These are phyloP conservation scores for Leucophenga maculata DNA, from an alignment of 2,888 invertebrate genomes.

Conservation along the genomic window DNA sequence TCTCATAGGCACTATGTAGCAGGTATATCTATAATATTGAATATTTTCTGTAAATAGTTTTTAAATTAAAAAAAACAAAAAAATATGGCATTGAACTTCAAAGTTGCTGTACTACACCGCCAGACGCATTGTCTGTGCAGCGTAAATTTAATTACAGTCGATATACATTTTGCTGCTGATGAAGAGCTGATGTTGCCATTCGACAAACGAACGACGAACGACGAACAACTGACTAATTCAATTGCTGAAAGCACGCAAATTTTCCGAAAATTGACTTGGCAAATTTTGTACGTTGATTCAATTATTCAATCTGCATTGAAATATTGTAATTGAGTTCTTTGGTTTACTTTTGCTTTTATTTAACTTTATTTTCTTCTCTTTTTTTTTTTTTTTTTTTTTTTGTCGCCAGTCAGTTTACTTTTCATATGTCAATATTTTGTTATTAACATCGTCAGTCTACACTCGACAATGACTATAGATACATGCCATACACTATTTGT, in stretches of 20 bases:
- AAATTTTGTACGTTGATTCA: conserved; percentile 48
- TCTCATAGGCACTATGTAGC: conserved; percentile 9
- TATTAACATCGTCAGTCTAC: background rate
- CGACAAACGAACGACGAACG: too few relatives aligned
- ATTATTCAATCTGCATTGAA: conserved; percentile 54
- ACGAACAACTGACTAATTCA: conserved; percentile 2
- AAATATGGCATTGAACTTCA: too few relatives aligned
- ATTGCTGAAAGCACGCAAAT: conserved; percentile 8
- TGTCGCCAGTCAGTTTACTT: background rate
- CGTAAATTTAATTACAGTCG: too few relatives aligned
- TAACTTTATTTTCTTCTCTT: conserved; percentile 4
- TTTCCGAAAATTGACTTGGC: background rate
- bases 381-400: background rate
- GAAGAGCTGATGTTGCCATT: background rate
- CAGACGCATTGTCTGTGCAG: too few relatives aligned
- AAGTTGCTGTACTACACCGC: too few relatives aligned
- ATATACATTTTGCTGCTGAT: background rate
- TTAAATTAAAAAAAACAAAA: too few relatives aligned
- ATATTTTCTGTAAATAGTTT: too few relatives aligned
- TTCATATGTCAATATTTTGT: background rate
- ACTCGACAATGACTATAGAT: background rate
- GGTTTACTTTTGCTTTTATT: background rate
- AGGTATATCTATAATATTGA: too few relatives aligned
- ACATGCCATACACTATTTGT: background rate
- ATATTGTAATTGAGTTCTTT: conserved; percentile 31